Percentiles rank a stretch among this genome's conserved stretches.
phyloP scores from a whole-genome alignment of 2,888 invertebrate species.

The Eilema sororculum region DNA sequence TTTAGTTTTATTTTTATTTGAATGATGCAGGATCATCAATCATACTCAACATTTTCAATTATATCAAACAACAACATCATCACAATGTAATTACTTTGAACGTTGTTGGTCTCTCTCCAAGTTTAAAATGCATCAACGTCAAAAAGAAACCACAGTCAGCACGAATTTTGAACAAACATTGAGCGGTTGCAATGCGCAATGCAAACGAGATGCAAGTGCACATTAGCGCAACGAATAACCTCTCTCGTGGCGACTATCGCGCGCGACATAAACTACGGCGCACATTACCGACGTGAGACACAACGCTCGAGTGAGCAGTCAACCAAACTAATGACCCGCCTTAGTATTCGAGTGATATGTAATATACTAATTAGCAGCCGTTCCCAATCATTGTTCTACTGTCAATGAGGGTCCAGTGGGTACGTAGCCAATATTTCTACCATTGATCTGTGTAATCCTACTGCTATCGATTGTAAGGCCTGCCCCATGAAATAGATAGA shows the following conservation, averaged over 20 bases:
- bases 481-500: too few species aligned
- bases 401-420: too few species aligned
- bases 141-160: conserved; percentile 24
- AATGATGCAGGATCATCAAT: too few species aligned
- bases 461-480: too few species aligned
- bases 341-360: not conserved
- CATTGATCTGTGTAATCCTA: too few species aligned
- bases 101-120: not conserved
- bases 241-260: conserved; percentile 82
- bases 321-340: not conserved
- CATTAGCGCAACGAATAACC: conserved; percentile 86
- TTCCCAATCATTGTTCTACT: too few species aligned
- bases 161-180: conserved; percentile 44
- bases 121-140: conserved; percentile 6
- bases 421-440: too few species aligned
- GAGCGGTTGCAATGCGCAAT: conserved; percentile 62
- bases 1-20: too few species aligned
- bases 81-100: not conserved
- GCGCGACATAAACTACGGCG: conserved; percentile 81
- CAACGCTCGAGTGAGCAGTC: conserved; percentile 38
- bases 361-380: too few species aligned
- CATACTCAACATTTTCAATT: not conserved
- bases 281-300: conserved; percentile 77
- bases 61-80: not conserved
- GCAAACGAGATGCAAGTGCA: conserved; percentile 80